Evolutionary conservation across 2,888 invertebrate species (phyloP).

Genomic region (Agrotis puta): DNA sequence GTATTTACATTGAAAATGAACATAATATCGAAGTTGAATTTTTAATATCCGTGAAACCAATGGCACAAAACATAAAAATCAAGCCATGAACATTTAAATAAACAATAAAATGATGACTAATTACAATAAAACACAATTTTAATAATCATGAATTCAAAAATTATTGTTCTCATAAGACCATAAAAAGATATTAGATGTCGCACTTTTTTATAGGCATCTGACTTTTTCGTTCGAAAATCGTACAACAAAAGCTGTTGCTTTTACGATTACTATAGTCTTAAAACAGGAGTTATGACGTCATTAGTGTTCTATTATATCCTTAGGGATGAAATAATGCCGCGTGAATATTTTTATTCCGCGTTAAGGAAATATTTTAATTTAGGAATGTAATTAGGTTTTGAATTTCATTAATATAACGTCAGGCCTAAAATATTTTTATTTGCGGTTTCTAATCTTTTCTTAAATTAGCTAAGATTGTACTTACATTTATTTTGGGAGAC

Average conservation of each 20-base stretch:
- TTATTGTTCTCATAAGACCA: slow-evolving; percentile 63
- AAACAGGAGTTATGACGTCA: slow-evolving; percentile 64
- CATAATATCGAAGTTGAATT: no score
- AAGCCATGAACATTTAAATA: neutral
- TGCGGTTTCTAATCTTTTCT: neutral
- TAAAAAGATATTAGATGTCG: slow-evolving; percentile 70
- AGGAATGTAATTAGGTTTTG: slow-evolving; percentile 20
- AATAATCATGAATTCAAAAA: slow-evolving; percentile 55
- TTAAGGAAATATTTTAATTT: slow-evolving; percentile 41
- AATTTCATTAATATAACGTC: slow-evolving; percentile 11
- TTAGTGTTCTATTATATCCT: slow-evolving; percentile 62
- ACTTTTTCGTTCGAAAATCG: slow-evolving; percentile 60
- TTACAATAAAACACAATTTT: slow-evolving; percentile 42
- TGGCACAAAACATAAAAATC: neutral
- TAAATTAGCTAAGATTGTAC: neutral
- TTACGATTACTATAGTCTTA: slow-evolving; percentile 65
- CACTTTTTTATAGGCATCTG: slow-evolving; percentile 56
- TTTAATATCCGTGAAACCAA: neutral
- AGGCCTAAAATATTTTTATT: neutral
- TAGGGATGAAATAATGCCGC: slow-evolving; percentile 53
- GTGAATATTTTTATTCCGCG: slow-evolving; percentile 54
- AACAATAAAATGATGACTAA: slow-evolving; percentile 21
- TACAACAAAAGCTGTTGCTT: slow-evolving; percentile 64
- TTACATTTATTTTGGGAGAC: neutral
- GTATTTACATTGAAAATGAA: no score